phyloP scores from a whole-genome alignment of 2,113 vertebrate species.

The Sander vitreus region DNA sequence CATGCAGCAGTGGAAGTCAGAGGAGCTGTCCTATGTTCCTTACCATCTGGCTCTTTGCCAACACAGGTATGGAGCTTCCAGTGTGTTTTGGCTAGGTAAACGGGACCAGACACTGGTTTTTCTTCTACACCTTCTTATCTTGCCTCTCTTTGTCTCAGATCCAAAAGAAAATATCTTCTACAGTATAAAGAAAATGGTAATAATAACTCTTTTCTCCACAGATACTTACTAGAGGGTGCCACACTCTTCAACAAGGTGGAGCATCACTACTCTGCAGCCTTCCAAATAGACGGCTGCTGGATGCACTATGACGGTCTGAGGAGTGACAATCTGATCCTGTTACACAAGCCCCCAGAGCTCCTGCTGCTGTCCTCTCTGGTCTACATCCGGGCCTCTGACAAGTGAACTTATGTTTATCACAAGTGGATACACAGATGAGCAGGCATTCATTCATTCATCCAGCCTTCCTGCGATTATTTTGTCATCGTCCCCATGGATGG shows the following conservation, averaged over 20 bases:
- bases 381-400: constrained; percentile 87
- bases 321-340: constrained; percentile 89
- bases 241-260: constrained; percentile 92
- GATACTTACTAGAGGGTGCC: constrained; percentile 91
- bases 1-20: constrained; percentile 93
- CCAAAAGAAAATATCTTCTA: background rate
- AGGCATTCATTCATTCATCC: background rate
- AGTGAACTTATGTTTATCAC: constrained; percentile 71
- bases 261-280: constrained; percentile 91
- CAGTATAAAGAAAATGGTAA: background rate
- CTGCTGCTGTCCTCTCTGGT: constrained; percentile 90
- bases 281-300: constrained; percentile 90
- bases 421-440: background rate
- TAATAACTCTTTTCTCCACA: constrained; percentile 52
- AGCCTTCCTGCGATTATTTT: background rate
- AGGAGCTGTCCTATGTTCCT: constrained; percentile 91
- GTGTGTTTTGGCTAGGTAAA: background rate
- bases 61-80: constrained; percentile 82
- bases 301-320: constrained; percentile 90
- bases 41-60: constrained; percentile 89
- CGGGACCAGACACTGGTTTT: background rate
- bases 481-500: background rate
- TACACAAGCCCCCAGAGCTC: constrained; percentile 90
- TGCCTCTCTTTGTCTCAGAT: background rate
- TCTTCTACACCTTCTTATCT: background rate